These are phyloP conservation scores for Rhea pennata DNA, from an alignment of 2,113 vertebrate genomes.

Conservation along the genomic window DNA sequence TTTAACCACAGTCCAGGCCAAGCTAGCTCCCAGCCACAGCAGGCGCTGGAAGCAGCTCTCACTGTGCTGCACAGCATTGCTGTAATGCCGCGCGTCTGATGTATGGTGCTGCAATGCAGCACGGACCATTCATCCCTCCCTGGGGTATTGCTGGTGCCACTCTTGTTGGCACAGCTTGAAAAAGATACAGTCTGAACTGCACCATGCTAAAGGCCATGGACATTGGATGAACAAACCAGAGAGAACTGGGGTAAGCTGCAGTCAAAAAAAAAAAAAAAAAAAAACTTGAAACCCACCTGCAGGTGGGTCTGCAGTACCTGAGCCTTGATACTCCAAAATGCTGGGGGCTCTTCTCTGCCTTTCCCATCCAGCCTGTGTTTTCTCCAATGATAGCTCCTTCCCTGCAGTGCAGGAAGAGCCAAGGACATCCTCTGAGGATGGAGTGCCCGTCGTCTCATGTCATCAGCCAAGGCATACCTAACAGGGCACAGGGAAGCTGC, in stretches of 20 bases:
- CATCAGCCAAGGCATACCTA: neutral
- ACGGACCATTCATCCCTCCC: neutral
- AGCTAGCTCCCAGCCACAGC: neutral
- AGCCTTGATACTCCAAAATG: neutral
- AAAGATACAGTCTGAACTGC: rapidly evolving
- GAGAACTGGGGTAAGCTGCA: neutral
- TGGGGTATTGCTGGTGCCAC: too few species aligned
- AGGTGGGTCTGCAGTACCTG: neutral
- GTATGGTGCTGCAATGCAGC: rapidly evolving
- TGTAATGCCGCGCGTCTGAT: neutral
- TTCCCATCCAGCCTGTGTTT: neutral
- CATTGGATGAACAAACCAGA: too few species aligned
- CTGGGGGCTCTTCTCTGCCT: neutral
- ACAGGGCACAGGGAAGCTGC: neutral
- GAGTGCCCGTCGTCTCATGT: too few species aligned
- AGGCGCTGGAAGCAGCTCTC: neutral
- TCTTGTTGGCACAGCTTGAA: neutral
- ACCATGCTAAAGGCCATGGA: rapidly evolving
- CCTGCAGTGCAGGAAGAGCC: neutral
- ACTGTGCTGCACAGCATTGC: neutral
- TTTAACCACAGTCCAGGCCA: neutral
- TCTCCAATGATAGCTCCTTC: rapidly evolving
- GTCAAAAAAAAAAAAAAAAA: too few species aligned
- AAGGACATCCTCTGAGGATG: neutral
- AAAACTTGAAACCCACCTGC: too few species aligned